Conservation (phyloP, 2,888 invertebrate species). For the Drosophila ezoana region DNA sequence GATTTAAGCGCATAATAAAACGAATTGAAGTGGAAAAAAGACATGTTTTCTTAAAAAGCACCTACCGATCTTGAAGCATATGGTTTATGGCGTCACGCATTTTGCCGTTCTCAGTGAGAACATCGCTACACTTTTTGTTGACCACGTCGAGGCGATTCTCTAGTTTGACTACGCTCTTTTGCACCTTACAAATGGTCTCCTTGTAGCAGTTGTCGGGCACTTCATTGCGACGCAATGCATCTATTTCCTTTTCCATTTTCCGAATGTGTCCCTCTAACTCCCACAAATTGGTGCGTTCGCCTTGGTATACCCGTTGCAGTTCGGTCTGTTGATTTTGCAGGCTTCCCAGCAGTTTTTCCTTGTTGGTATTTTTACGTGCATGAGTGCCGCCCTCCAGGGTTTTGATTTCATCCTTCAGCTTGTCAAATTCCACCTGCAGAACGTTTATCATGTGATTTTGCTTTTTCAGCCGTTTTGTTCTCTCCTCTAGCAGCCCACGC, state of each 20-base stretch:
- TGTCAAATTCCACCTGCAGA: conserved; percentile 82
- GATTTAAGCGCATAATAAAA: too few relatives aligned
- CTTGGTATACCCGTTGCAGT: conserved; percentile 71
- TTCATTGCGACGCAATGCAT: conserved; percentile 84
- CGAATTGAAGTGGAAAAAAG: too few relatives aligned
- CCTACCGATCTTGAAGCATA: conserved; percentile 90
- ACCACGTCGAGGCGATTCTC: conserved; percentile 92
- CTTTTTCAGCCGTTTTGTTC: conserved; percentile 82
- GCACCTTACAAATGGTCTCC: conserved; percentile 83
- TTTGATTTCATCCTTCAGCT: conserved; percentile 78
- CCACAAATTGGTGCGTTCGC: conserved; percentile 82
- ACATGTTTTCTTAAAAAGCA: too few relatives aligned
- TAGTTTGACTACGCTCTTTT: conserved; percentile 87
- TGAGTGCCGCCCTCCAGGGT: conserved; percentile 82
- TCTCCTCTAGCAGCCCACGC: conserved; percentile 80
- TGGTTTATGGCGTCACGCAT: conserved; percentile 92
- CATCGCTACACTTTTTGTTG: conserved; percentile 91
- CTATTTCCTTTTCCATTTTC: conserved; percentile 84
- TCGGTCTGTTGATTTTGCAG: conserved; percentile 77
- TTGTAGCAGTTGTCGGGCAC: conserved; percentile 86
- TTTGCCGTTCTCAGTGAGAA: conserved; percentile 90
- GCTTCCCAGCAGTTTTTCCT: conserved; percentile 70
- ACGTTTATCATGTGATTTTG: conserved; percentile 83
- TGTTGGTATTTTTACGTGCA: conserved; percentile 79
- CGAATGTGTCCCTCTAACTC: conserved; percentile 86